phyloP scores from a whole-genome alignment of 2,797 vertebrate genomes.

The Vultur gryphus region DNA sequence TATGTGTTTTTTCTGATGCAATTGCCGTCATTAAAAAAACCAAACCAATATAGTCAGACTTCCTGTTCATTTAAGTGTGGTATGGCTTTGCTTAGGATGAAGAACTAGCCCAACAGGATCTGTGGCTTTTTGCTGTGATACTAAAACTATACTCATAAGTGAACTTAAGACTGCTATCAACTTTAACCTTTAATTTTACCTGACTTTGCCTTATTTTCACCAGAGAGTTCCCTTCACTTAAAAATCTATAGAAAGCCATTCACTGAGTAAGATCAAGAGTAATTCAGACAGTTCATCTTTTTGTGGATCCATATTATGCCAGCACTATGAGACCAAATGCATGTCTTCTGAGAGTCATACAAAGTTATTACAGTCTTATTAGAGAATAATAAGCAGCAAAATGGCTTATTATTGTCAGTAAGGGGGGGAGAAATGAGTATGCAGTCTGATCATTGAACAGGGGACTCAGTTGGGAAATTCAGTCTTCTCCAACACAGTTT shows the following conservation, averaged over 20 bases:
- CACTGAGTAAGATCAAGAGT: background rate
- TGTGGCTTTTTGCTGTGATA: background rate
- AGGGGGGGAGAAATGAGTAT: background rate
- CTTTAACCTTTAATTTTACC: background rate
- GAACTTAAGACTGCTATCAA: background rate
- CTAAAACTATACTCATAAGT: background rate
- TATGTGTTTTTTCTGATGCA: background rate
- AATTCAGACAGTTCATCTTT: background rate
- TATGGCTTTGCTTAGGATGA: background rate
- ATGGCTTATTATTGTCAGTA: background rate
- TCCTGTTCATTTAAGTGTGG: background rate
- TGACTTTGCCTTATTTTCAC: background rate
- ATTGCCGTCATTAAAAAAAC: background rate
- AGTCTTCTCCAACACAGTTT: background rate
- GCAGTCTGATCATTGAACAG: background rate
- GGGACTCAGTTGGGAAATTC: background rate
- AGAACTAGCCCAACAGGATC: background rate
- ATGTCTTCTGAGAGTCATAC: background rate
- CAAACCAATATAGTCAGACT: background rate
- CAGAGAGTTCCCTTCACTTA: background rate
- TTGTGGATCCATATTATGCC: background rate
- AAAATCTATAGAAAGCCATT: background rate
- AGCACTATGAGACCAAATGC: background rate
- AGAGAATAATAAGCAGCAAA: background rate
- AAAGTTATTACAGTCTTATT: background rate